A percentile compares a stretch with the other conserved stretches of the same genome.
These are phyloP conservation scores for Erynnis tages DNA, from an alignment of 2,888 invertebrate species.

Conservation along the genomic window DNA sequence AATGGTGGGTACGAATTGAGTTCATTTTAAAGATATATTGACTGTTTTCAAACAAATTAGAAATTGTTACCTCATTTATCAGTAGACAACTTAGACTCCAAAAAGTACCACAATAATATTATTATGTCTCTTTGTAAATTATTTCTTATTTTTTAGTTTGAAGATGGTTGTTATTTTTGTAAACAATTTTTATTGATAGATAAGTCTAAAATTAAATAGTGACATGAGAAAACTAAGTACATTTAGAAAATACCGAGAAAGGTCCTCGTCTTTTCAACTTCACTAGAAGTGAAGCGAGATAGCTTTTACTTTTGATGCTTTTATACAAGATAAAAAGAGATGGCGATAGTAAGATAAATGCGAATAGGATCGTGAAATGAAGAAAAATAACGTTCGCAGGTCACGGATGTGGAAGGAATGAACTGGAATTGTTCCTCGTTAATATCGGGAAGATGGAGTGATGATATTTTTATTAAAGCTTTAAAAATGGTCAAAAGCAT, in stretches of 20 bases:
- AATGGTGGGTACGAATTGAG: no score
- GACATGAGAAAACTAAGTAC: not conserved
- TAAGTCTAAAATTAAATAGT: not conserved
- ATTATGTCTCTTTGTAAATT: no score
- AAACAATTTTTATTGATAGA: no score
- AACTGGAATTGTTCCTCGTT: conserved; percentile 45
- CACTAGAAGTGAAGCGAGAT: conserved; percentile 39
- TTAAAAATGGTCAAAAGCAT: no score
- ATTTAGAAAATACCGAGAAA: conserved; percentile 42
- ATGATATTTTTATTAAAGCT: conserved; percentile 7
- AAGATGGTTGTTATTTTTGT: no score
- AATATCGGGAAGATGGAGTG: conserved; percentile 35
- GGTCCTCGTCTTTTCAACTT: conserved; percentile 46
- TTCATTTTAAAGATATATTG: no score
- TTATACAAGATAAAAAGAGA: conserved; percentile 32
- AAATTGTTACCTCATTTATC: no score
- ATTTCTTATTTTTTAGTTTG: no score
- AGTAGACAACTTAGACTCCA: no score
- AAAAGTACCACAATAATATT: no score
- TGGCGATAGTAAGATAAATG: conserved; percentile 45
- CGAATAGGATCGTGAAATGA: conserved; percentile 49
- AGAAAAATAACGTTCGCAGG: conserved; percentile 50
- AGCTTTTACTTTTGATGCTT: conserved; percentile 27
- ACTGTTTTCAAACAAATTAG: no score
- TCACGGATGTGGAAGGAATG: conserved; percentile 40